phyloP scores from a whole-genome alignment of 2,113 vertebrate genomes.

The Centropristis striata region DNA sequence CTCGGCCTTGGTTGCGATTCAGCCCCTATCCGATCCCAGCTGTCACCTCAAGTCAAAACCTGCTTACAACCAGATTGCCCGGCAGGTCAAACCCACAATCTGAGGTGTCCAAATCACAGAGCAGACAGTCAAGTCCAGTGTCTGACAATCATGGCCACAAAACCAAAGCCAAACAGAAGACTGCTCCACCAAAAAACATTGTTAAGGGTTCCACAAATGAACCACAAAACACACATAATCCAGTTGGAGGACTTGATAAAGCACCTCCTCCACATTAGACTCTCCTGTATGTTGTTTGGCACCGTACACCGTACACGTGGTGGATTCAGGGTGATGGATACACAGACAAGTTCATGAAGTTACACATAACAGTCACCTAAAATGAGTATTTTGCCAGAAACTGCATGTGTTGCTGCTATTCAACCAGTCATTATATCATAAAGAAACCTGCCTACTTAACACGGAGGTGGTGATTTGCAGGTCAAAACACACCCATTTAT shows the following conservation, averaged over 20 bases:
- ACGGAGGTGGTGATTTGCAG: neutral
- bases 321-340: neutral
- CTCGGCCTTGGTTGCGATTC: slow-evolving; percentile 90
- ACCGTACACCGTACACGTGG: neutral
- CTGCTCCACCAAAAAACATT: slow-evolving; percentile 82
- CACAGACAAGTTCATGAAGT: slow-evolving; percentile 10
- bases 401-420: slow-evolving; percentile 25
- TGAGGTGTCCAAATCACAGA: slow-evolving; percentile 85
- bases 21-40: slow-evolving; percentile 93
- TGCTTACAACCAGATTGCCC: slow-evolving; percentile 82
- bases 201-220: slow-evolving; percentile 88
- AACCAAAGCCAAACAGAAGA: slow-evolving; percentile 70
- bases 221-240: slow-evolving; percentile 90
- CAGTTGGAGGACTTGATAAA: slow-evolving; percentile 90
- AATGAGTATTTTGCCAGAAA: slow-evolving; percentile 9
- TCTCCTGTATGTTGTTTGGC: slow-evolving; percentile 82
- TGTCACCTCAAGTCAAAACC: slow-evolving; percentile 85
- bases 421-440: neutral
- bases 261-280: slow-evolving; percentile 84
- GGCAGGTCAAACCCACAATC: slow-evolving; percentile 72
- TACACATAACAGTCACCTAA: slow-evolving; percentile 11
- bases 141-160: slow-evolving; percentile 85
- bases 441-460: neutral
- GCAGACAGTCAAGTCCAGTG: slow-evolving; percentile 85
- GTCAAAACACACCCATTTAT: neutral